Percentiles rank a stretch among this genome's conserved stretches.
These are phyloP conservation scores for Zosterops borbonicus DNA, from an alignment of 2,113 vertebrate species.

Conservation along the genomic window DNA sequence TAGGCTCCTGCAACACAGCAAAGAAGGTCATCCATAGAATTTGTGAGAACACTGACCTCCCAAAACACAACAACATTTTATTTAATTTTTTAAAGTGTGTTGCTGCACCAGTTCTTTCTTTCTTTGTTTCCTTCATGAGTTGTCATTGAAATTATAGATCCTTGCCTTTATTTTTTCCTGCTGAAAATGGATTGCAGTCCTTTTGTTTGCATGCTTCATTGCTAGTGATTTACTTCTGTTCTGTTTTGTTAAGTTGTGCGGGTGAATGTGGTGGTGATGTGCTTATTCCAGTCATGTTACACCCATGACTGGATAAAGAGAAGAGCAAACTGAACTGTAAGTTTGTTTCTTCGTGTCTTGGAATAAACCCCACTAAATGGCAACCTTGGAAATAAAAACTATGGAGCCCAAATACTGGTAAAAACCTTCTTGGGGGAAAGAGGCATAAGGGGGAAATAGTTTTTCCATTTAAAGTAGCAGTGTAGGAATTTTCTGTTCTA, in stretches of 20 bases:
- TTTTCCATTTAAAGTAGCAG: not conserved
- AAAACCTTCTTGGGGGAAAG: not conserved
- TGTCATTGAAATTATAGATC: slow-evolving; percentile 5
- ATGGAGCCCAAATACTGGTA: slow-evolving; percentile 52
- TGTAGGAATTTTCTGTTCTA: not conserved
- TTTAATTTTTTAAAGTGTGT: not conserved
- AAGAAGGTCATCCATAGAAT: not conserved
- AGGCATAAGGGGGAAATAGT: not conserved
- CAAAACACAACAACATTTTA: not conserved
- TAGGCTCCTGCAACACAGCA: not conserved
- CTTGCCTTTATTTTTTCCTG: slow-evolving; percentile 1
- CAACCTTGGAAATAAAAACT: slow-evolving; percentile 65
- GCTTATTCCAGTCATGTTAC: slow-evolving; percentile 6
- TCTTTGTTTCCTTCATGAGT: slow-evolving; percentile 40
- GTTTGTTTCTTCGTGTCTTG: slow-evolving; percentile 65
- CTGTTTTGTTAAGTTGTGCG: slow-evolving; percentile 54
- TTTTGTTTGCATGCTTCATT: slow-evolving; percentile 67
- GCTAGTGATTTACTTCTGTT: slow-evolving; percentile 42
- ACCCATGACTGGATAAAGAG: slow-evolving; percentile 45
- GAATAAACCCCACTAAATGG: slow-evolving; percentile 52
- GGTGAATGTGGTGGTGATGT: slow-evolving; percentile 42
- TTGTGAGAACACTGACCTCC: not conserved
- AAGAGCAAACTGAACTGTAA: slow-evolving; percentile 50
- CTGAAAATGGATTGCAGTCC: slow-evolving; percentile 30
- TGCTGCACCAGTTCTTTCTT: slow-evolving; percentile 59